Conservation (phyloP, 2,888 invertebrate genomes). For the Drosophila ezoana region DNA sequence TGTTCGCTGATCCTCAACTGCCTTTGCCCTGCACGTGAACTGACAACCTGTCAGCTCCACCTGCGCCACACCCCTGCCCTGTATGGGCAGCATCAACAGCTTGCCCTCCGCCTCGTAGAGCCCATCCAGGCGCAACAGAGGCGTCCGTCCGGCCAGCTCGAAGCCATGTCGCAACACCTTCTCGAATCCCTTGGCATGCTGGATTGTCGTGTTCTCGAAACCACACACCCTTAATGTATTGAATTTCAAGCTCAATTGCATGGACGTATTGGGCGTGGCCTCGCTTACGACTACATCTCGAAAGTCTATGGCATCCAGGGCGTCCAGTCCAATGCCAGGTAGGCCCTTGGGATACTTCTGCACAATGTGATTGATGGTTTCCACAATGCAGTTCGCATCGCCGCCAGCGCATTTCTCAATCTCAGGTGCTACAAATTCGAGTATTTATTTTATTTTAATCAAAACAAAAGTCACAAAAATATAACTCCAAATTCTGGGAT, state of each 20-base stretch:
- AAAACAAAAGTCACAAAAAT: too few species aligned
- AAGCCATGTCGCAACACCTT: constrained; percentile 48
- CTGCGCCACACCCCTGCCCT: constrained; percentile 78
- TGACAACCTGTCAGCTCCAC: constrained; percentile 62
- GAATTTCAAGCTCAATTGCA: constrained; percentile 67
- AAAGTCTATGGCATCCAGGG: constrained; percentile 56
- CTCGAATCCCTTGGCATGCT: constrained; percentile 69
- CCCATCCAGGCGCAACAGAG: constrained; percentile 63
- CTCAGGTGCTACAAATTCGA: constrained; percentile 20
- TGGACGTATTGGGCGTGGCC: constrained; percentile 42
- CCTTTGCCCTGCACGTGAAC: constrained; percentile 49
- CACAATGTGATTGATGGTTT: constrained; percentile 58
- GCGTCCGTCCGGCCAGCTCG: constrained; percentile 41
- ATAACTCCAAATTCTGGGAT: too few species aligned
- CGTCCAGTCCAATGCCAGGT: constrained; percentile 58
- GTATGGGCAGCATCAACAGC: constrained; percentile 83
- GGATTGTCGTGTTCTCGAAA: constrained; percentile 55
- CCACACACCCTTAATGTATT: constrained; percentile 60
- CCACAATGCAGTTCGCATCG: constrained; percentile 67
- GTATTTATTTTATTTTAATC: too few species aligned
- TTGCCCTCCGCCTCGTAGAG: constrained; percentile 82
- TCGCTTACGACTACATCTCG: constrained; percentile 57
- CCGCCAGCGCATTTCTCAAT: constrained; percentile 65
- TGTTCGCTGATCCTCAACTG: constrained; percentile 24
- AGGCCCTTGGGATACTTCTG: constrained; percentile 68